Evolutionary conservation across 1,140 invertebrate species (phyloP), one percentile per base, ranked within the genome.

Genomic region (Tetramorium alpestre): DNA sequence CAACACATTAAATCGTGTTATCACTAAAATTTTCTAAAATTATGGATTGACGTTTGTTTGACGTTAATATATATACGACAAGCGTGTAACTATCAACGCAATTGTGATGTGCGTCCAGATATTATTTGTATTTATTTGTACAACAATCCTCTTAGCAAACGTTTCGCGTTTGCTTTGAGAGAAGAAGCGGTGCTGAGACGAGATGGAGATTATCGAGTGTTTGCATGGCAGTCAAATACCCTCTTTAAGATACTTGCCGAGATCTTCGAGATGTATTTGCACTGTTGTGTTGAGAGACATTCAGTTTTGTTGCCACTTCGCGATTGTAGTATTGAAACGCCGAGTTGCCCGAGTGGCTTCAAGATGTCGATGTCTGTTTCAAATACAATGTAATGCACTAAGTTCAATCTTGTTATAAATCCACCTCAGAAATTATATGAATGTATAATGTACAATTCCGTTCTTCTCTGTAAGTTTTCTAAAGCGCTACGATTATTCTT

Each of bases 201-300:
- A 18, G 22, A 44, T 41, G 65, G 54, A 84, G 80, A 84, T 84
- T 84, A 84, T 84, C 80, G 69, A 75, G 69, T 69, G 22, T 84
- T 84, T 84, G 69, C 69, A 38, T 60, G 80, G 54, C 69, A 60
- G 80, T 44, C 69, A 84, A 84, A 84, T 56, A 84, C 70, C 56
- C 69, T 75, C 69, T 84, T 84, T 84, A 84, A 75, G 80, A 84
- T 84, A 70, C 41, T 84, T 62, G 54, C 69, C 54, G 54, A 62
- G 80, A 73, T 82, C 80, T 82, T 54, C 28, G 41, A 60, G 4
- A 54, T 73, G 54, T 84, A 75, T 62, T 84, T 84, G 54, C 69
- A 47, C 54, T 47, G 54, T 62, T 84, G 80, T 62, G n/a, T 60
- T 60, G 18, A 75, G 69, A 84, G 69, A 84, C 54, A 84, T 84